phyloP scores from a whole-genome alignment of 2,113 vertebrate genomes.

The Oxyura jamaicensis region DNA sequence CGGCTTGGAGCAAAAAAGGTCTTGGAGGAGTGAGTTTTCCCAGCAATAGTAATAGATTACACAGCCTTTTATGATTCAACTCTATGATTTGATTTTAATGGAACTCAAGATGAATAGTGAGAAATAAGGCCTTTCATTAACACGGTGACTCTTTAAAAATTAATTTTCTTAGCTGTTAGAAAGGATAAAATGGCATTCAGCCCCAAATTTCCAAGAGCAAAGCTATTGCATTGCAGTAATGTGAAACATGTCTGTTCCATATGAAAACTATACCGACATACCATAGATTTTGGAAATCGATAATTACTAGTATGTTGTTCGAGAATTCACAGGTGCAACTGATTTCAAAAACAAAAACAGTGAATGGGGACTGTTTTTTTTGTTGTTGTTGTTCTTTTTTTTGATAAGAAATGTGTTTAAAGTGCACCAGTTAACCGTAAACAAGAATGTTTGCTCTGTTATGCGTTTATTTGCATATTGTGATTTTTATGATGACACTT shows the following conservation, averaged over 20 bases:
- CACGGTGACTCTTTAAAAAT: neutral
- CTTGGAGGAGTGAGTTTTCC: conserved; percentile 88
- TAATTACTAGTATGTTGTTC: neutral
- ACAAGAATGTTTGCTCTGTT: neutral
- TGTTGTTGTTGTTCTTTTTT: neutral
- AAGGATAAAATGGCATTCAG: neutral
- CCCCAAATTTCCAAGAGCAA: neutral
- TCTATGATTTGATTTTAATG: neutral
- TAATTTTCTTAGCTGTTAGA: neutral
- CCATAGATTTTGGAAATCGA: neutral
- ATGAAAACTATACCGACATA: neutral
- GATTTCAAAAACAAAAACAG: neutral
- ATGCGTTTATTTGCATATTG: neutral
- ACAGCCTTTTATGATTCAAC: neutral
- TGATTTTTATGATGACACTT: neutral
- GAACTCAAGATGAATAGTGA: neutral
- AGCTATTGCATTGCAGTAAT: neutral
- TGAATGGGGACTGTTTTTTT: neutral
- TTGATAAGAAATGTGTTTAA: neutral
- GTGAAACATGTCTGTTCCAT: neutral
- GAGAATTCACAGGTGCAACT: neutral
- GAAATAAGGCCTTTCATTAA: neutral
- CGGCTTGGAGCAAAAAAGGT: conserved; percentile 84
- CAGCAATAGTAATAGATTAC: neutral
- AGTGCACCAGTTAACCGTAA: neutral